Base-by-base conservation (phyloP, 2,113 vertebrate genomes). In the Osmerus mordax region DNA sequence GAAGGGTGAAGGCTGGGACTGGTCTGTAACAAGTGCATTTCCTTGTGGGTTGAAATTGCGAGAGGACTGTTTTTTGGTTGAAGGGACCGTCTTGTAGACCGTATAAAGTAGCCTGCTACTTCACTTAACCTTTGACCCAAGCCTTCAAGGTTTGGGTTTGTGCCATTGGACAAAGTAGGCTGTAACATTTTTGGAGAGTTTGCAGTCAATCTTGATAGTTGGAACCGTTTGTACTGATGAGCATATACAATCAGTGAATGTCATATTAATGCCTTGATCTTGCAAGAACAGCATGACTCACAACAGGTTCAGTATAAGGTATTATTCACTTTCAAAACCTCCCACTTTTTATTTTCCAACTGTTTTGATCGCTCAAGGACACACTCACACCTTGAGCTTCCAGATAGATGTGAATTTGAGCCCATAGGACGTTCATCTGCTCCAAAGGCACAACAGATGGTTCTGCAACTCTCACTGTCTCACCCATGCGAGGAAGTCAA, bases 391-490 rank as follows among this genome's bases (percentile, higher is more conserved):
- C 68, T 3, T 74, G 70, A 68, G 67, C 64, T 64, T 60, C n/a
- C 70, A 70, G 66, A 81, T 61, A 74, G 69, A 78, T 65, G 67
- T 86, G 81, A 81, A 83, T 78, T 69, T 76, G 58, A 83, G 76
- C 84, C 81, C 82, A 83, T 47, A 81, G 87, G 53, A 67, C 52
- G 61, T 63, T 74, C 68, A 67, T 69, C 64, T 78, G 73, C 53
- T 68, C 77, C 23, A 64, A 75, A 73, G 70, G 76, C 85, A 86
- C 75, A 82, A 79, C 88, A 88, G 84, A 90, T 87, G 84, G 83
- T 77, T 86, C 85, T 65, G 79, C 80, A 84, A 56, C 62, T 61
- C 75, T 84, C 81, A 15, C 66, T 63, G 63, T 70, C 74, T 80
- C 83, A 78, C 83, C 80, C 79, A 79, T 87, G 76, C 75, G 71